phyloP scores from a whole-genome alignment of 2,797 vertebrate species.

The Adrianichthys oophorus region DNA sequence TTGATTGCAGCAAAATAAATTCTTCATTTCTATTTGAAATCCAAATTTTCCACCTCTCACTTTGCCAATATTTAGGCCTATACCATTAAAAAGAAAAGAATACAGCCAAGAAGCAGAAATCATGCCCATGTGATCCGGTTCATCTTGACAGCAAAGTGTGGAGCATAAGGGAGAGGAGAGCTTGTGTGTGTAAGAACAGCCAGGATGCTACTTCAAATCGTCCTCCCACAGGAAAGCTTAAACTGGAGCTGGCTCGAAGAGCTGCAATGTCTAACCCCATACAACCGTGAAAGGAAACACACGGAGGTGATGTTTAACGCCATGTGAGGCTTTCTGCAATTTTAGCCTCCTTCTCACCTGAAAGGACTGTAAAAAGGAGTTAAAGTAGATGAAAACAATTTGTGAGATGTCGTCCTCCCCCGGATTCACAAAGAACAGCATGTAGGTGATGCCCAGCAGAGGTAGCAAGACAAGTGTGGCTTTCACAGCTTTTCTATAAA shows the following conservation, averaged over 20 bases:
- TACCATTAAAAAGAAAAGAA: not conserved
- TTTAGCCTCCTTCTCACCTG: slow-evolving; percentile 76
- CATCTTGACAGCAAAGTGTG: slow-evolving; percentile 39
- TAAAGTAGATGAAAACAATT: slow-evolving; percentile 98
- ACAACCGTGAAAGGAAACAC: not conserved
- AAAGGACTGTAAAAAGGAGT: slow-evolving; percentile 97
- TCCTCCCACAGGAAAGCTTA: slow-evolving; percentile 29
- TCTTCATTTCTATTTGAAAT: slow-evolving; percentile 5
- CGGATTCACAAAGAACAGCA: slow-evolving; percentile 97
- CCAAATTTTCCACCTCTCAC: slow-evolving; percentile 6
- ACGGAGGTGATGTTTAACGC: no score
- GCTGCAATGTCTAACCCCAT: not conserved
- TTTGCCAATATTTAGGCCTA: not conserved
- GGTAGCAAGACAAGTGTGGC: slow-evolving; percentile 94
- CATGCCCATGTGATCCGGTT: slow-evolving; percentile 31
- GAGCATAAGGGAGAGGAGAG: slow-evolving; percentile 25
- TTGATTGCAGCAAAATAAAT: not conserved
- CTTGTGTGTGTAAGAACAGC: slow-evolving; percentile 15
- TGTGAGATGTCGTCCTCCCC: slow-evolving; percentile 96
- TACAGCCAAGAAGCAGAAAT: slow-evolving; percentile 30
- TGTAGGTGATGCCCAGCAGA: slow-evolving; percentile 95
- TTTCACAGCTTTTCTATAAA: slow-evolving; percentile 94
- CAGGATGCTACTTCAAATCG: slow-evolving; percentile 41
- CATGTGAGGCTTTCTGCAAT: not conserved
- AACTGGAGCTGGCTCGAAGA: not conserved